Percentiles rank a stretch among this genome's conserved stretches.
Conservation (phyloP, 2,888 invertebrate species). For the Falcaria lacertinaria region DNA sequence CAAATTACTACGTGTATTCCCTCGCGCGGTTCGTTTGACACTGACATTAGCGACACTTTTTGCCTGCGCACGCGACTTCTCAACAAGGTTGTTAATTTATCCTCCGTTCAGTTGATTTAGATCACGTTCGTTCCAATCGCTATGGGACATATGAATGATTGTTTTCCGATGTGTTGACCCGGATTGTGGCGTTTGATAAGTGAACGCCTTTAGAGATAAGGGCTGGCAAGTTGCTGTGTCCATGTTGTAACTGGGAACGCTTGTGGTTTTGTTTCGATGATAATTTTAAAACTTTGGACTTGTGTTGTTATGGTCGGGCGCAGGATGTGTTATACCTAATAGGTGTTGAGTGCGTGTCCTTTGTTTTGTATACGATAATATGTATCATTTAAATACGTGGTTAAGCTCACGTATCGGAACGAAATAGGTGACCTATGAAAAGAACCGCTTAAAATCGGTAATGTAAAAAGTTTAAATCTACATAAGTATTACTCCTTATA, state of each 20-base stretch:
- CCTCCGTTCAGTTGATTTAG: constrained; percentile 29
- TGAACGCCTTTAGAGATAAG: background rate
- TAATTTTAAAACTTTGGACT: background rate
- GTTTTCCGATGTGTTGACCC: constrained; percentile 26
- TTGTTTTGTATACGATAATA: too few species aligned
- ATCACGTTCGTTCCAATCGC: constrained; percentile 31
- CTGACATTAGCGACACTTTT: constrained; percentile 6
- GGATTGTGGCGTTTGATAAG: constrained; percentile 8
- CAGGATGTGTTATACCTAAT: background rate
- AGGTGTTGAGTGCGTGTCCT: background rate
- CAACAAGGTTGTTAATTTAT: constrained; percentile 46
- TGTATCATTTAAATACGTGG: too few species aligned
- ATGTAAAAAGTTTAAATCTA: too few species aligned
- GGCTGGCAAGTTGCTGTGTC: background rate
- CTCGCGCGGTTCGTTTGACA: constrained; percentile 13
- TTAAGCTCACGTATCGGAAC: too few species aligned
- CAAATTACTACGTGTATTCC: constrained; percentile 12
- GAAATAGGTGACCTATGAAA: too few species aligned
- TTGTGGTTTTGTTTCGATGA: background rate
- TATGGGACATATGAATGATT: constrained; percentile 34
- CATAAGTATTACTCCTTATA: too few species aligned
- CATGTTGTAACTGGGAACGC: background rate
- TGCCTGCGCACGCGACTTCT: constrained; percentile 29
- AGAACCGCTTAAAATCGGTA: too few species aligned
- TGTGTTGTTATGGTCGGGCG: background rate